phyloP scores from a whole-genome alignment of 2,113 vertebrate species.

The Eubucco bourcierii region DNA sequence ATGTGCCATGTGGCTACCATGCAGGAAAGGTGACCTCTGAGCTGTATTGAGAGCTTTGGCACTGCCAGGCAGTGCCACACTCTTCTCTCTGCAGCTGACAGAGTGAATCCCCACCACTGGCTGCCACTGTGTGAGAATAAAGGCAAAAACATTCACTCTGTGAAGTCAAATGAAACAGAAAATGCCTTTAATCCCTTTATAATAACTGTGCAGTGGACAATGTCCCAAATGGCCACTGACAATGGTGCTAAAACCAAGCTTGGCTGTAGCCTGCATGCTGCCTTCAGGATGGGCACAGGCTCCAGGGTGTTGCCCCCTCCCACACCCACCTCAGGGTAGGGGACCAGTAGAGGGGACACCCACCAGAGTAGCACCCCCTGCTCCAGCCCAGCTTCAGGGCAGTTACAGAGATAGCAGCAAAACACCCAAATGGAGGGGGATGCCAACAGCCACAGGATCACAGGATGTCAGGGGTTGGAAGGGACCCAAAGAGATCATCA shows the following conservation, averaged over 20 bases:
- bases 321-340: not conserved
- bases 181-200: slow-evolving; percentile 71
- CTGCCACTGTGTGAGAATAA: slow-evolving; percentile 66
- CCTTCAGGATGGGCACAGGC: rapidly evolving
- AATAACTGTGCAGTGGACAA: not conserved
- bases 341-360: rapidly evolving
- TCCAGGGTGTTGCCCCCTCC: not conserved
- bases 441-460: not conserved
- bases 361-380: not conserved
- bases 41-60: slow-evolving; percentile 47
- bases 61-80: not conserved
- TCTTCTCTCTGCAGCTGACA: not conserved
- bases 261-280: rapidly evolving
- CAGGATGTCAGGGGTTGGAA: no score
- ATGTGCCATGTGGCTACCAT: not conserved
- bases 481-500: no score
- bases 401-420: rapidly evolving
- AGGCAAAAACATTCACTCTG: slow-evolving; percentile 52
- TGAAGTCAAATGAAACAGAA: slow-evolving; percentile 70
- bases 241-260: not conserved
- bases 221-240: not conserved
- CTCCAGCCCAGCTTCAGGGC: not conserved
- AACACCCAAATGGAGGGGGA: not conserved
- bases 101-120: not conserved
- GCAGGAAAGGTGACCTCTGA: not conserved